Evolutionary conservation across 2,888 invertebrate species (phyloP).

Genomic region (Eledone cirrhosa): DNA sequence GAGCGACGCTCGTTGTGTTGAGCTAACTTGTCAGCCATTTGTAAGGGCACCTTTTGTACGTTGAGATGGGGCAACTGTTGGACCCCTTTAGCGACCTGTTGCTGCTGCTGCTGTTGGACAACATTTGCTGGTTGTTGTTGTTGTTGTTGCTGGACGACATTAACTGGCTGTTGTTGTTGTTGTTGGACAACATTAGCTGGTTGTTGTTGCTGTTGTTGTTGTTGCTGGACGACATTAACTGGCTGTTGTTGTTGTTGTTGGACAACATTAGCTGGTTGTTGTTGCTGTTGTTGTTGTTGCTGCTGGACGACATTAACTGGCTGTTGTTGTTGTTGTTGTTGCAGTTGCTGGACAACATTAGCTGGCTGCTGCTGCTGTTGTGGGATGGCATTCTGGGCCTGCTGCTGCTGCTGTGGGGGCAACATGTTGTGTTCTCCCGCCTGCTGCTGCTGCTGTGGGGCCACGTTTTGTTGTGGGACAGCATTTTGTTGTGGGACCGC

Average conservation of each 20-base stretch:
- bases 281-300: neutral
- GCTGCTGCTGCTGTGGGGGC: slow-evolving; percentile 12
- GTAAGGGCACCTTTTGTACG: no score
- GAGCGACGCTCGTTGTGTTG: no score
- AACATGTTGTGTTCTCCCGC: neutral
- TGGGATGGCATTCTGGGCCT: neutral
- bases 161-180: neutral
- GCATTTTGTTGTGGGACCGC: slow-evolving; percentile 1
- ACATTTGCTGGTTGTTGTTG: neutral
- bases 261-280: neutral
- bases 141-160: neutral
- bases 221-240: neutral
- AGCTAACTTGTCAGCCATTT: no score
- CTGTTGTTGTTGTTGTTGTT: neutral
- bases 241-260: neutral
- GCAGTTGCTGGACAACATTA: neutral
- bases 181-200: neutral
- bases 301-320: neutral
- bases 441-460: slow-evolving; percentile 25
- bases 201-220: neutral
- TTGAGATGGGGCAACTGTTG: no score
- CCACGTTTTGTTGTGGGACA: slow-evolving; percentile 6
- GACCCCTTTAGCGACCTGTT: neutral
- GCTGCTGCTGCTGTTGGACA: neutral
- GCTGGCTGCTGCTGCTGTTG: neutral